Conservation (phyloP, 2,797 vertebrate genomes). For the Oryzias sinensis region DNA sequence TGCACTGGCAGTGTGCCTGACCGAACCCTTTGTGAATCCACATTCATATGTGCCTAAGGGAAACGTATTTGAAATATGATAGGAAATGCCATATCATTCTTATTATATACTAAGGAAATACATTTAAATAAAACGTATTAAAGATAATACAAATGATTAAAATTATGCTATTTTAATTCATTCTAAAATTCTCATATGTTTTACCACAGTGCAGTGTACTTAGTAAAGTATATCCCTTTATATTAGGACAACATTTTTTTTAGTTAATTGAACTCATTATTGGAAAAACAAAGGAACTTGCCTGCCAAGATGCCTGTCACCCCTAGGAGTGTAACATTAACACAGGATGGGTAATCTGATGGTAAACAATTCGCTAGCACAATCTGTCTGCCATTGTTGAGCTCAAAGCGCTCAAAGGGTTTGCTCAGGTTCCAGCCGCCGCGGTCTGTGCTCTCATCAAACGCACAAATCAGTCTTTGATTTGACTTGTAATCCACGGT, state of each 20-base stretch:
- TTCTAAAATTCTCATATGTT: too few relatives aligned
- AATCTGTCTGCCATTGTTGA: constrained; percentile 40
- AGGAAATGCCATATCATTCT: too few relatives aligned
- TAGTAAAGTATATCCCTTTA: too few relatives aligned
- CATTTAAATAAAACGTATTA: too few relatives aligned
- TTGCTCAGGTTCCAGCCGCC: constrained; percentile 53
- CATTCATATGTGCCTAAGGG: constrained; percentile 72
- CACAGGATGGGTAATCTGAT: constrained; percentile 20
- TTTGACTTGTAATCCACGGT: constrained; percentile 31
- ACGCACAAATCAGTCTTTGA: constrained; percentile 40
- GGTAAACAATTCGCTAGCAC: too few relatives aligned
- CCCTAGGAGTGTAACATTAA: fast-evolving
- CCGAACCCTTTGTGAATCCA: constrained; percentile 51
- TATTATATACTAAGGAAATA: too few relatives aligned
- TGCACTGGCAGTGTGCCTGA: constrained; percentile 55
- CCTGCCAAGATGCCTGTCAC: constrained; percentile 58
- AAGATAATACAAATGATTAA: too few relatives aligned
- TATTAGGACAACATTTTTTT: too few relatives aligned
- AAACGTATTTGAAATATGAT: background rate
- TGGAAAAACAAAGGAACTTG: constrained; percentile 15
- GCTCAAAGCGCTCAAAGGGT: fast-evolving
- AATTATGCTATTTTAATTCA: too few relatives aligned
- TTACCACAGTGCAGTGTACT: too few relatives aligned
- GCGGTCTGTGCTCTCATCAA: constrained; percentile 8
- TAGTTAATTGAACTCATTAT: too few relatives aligned